phyloP scores from a whole-genome alignment of 2,797 vertebrate species.

The Linurgus olivaceus region DNA sequence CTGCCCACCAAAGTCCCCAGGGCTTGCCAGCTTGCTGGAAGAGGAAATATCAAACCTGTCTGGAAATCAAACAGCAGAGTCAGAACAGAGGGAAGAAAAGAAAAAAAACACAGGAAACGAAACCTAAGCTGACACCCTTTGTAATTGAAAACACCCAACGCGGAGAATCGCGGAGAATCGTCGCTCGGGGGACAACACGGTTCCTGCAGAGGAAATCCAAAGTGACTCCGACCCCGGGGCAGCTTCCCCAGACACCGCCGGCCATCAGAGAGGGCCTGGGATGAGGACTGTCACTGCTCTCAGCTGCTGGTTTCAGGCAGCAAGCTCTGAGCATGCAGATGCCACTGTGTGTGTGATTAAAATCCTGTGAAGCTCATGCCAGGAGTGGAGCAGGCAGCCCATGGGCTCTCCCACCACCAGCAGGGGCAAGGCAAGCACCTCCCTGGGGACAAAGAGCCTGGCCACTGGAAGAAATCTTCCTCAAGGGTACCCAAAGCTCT shows the following conservation, averaged over 20 bases:
- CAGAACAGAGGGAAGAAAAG: neutral
- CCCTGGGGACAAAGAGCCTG: neutral
- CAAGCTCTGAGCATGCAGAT: neutral
- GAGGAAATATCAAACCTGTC: neutral
- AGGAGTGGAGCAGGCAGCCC: neutral
- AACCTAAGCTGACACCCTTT: neutral
- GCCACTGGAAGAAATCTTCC: neutral
- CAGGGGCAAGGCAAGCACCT: neutral
- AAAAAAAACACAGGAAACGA: neutral
- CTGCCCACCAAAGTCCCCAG: neutral
- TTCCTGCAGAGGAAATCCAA: neutral
- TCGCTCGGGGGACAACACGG: neutral
- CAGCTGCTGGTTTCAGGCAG: neutral
- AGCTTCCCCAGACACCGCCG: neutral
- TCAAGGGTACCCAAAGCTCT: fast-evolving
- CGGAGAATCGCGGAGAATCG: neutral
- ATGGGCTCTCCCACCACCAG: neutral
- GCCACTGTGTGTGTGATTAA: neutral
- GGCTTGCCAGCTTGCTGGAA: neutral
- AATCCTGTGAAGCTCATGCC: neutral
- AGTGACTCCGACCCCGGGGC: fast-evolving
- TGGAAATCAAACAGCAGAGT: conserved; percentile 17
- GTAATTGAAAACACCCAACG: neutral
- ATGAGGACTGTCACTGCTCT: fast-evolving
- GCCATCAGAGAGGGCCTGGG: neutral